Percentiles rank a stretch among this genome's conserved stretches.
These are phyloP conservation scores for Silurus meridionalis DNA, from an alignment of 2,113 vertebrate species.

Conservation along the genomic window DNA sequence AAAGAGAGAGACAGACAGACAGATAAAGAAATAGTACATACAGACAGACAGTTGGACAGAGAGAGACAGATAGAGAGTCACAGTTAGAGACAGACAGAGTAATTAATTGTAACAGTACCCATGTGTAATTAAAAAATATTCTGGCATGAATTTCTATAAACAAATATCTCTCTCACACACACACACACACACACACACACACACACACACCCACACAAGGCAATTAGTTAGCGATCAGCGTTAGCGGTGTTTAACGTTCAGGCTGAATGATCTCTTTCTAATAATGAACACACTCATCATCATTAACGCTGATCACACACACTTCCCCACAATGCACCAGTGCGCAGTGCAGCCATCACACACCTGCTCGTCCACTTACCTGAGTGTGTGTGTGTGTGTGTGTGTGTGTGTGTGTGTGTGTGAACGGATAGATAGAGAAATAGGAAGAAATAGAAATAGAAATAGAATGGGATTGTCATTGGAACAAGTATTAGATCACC, in stretches of 20 bases:
- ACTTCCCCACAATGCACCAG: conserved; percentile 15
- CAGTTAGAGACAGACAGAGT: not conserved
- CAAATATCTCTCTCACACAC: not conserved
- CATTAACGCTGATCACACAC: conserved; percentile 24
- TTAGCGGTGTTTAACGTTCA: conserved; percentile 28
- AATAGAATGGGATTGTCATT: too few species aligned
- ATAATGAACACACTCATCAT: conserved; percentile 32
- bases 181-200: conserved; percentile 14
- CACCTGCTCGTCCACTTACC: conserved; percentile 10
- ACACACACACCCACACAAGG: conserved; percentile 4
- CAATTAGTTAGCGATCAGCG: conserved; percentile 11
- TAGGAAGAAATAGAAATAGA: not conserved
- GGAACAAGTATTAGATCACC: too few species aligned
- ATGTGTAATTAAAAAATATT: not conserved
- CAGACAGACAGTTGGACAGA: not conserved
- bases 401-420: conserved; percentile 1
- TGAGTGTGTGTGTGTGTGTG: conserved; percentile 4
- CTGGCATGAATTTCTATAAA: not conserved
- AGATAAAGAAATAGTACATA: not conserved
- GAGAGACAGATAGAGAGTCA: not conserved
- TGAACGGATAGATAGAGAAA: not conserved
- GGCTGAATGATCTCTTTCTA: conserved; percentile 14
- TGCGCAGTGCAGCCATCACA: not conserved
- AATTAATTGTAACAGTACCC: conserved; percentile 14
- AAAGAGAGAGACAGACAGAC: not conserved